Evolutionary conservation across 2,797 vertebrate genomes (phyloP).

Genomic region (Gorsachius magnificus): DNA sequence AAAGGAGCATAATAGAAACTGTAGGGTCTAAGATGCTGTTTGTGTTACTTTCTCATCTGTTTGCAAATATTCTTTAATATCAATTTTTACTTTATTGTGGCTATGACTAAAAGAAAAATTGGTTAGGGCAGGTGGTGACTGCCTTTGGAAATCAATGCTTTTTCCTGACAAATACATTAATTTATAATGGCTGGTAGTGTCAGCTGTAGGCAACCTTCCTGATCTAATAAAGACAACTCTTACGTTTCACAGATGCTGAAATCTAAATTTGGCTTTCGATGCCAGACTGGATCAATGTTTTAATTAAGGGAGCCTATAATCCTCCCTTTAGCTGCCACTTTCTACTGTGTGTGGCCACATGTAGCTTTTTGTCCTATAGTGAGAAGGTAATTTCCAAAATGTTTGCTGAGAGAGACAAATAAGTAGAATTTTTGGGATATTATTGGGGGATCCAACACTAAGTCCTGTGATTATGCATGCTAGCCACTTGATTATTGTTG

Average conservation of each 20-base stretch:
- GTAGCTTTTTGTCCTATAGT: background rate
- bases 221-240: background rate
- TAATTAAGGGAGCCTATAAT: background rate
- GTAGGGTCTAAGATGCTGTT: background rate
- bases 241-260: background rate
- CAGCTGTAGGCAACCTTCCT: background rate
- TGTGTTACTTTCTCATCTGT: background rate
- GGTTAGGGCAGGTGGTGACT: background rate
- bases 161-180: background rate
- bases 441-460: background rate
- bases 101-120: background rate
- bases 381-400: background rate
- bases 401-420: background rate
- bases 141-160: background rate
- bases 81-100: background rate
- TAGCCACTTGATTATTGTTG: background rate
- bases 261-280: background rate
- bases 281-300: background rate
- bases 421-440: background rate
- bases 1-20: background rate
- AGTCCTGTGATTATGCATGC: background rate
- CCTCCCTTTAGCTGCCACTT: background rate
- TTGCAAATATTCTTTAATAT: background rate
- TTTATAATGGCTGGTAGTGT: background rate
- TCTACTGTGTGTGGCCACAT: background rate